phyloP scores from a whole-genome alignment of 1,140 invertebrate species.

The Drosophila micromelanica region DNA sequence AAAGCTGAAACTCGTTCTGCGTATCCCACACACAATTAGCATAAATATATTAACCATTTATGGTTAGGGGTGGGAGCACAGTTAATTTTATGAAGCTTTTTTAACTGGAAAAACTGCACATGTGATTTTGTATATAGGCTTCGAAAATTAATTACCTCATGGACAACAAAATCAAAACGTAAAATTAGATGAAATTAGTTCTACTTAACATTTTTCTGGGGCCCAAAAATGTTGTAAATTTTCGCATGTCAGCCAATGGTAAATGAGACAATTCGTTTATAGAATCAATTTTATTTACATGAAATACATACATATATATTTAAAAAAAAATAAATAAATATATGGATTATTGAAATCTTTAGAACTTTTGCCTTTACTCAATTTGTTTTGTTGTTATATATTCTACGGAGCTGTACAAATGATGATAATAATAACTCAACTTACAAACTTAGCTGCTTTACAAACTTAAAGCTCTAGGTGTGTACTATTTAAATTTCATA shows the following conservation, averaged over 20 bases:
- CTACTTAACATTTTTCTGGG: background rate
- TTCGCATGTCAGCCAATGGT: background rate
- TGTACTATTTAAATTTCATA: too few relatives aligned
- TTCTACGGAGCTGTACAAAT: too few relatives aligned
- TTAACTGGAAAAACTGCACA: background rate
- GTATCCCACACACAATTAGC: slow-evolving; percentile 69
- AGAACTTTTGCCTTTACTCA: too few relatives aligned
- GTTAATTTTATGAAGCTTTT: slow-evolving; percentile 29
- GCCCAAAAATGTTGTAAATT: background rate
- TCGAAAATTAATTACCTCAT: background rate
- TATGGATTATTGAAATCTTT: too few relatives aligned
- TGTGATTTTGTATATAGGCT: background rate
- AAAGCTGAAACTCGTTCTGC: slow-evolving; percentile 45
- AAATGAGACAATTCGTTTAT: background rate
- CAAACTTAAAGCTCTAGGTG: too few relatives aligned
- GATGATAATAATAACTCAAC: too few relatives aligned
- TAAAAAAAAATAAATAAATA: too few relatives aligned
- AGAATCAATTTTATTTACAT: background rate
- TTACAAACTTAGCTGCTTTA: too few relatives aligned
- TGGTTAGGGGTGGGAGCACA: slow-evolving; percentile 14
- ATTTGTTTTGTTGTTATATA: too few relatives aligned
- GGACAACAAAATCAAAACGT: slow-evolving; percentile 1
- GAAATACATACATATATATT: too few relatives aligned
- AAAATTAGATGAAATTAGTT: background rate
- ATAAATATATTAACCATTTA: slow-evolving; percentile 30